Conservation (phyloP, 2,888 invertebrate genomes). For the Andrena chrysosceles region DNA sequence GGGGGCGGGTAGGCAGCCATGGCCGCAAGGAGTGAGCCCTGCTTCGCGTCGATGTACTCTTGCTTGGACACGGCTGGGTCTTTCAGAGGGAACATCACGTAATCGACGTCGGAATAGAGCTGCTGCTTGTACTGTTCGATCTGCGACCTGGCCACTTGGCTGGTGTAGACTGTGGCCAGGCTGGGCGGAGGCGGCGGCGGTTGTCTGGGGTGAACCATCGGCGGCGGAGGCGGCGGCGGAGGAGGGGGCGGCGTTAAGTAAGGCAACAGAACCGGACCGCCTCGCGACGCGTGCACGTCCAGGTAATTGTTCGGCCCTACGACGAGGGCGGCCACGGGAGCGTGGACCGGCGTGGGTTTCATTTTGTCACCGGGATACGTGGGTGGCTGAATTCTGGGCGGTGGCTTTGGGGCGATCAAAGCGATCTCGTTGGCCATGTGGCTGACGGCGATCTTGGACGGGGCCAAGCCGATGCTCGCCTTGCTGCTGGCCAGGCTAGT, state of each 20-base stretch:
- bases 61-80: conserved; percentile 96
- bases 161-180: conserved; percentile 90
- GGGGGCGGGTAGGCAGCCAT: conserved; percentile 87
- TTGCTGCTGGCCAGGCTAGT: conserved; percentile 43
- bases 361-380: conserved; percentile 85
- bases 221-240: conserved; percentile 87
- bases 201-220: conserved; percentile 83
- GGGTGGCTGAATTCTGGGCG: conserved; percentile 85
- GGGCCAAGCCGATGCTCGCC: conserved; percentile 7
- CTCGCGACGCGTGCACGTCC: conserved; percentile 87
- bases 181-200: conserved; percentile 89
- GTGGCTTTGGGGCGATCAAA: conserved; percentile 88
- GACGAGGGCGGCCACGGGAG: conserved; percentile 87
- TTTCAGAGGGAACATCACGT: conserved; percentile 95
- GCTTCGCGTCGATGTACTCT: conserved; percentile 95
- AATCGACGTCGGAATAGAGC: conserved; percentile 95
- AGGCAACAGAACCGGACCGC: conserved; percentile 85
- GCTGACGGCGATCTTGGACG: conserved; percentile 33
- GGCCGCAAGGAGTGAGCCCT: conserved; percentile 90
- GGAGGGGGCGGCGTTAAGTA: conserved; percentile 88
- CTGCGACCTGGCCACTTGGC: conserved; percentile 90
- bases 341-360: conserved; percentile 84
- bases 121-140: conserved; percentile 96
- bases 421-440: conserved; percentile 73
- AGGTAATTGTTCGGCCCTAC: conserved; percentile 88